Percentiles rank a stretch among this genome's conserved stretches.
phyloP scores from a whole-genome alignment of 2,888 invertebrate genomes.

The Cerceris rybyensis region DNA sequence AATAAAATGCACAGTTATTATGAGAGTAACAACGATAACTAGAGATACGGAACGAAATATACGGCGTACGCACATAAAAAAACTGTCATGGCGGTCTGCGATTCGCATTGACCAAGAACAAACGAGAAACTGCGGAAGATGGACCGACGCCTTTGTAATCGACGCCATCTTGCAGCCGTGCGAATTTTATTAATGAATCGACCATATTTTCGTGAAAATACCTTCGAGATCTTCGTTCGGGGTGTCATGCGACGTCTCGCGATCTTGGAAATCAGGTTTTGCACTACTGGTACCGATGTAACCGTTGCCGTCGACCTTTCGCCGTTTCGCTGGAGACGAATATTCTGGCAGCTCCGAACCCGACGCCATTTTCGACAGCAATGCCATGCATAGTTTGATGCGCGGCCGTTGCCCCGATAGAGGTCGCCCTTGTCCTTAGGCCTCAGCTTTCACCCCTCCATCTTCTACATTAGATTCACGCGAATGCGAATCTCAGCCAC shows the following conservation, averaged over 20 bases:
- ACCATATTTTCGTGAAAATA: constrained; percentile 75
- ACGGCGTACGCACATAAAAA: constrained; percentile 64
- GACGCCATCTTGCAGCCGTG: constrained; percentile 76
- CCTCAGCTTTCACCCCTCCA: constrained; percentile 22
- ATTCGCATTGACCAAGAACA: constrained; percentile 53
- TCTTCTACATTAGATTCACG: constrained; percentile 9
- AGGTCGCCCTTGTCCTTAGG: constrained; percentile 58
- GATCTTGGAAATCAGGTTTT: constrained; percentile 71
- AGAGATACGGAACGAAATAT: constrained; percentile 29
- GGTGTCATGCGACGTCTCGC: constrained; percentile 64
- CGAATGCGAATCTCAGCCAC: background rate
- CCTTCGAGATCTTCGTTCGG: constrained; percentile 77
- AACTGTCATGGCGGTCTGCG: constrained; percentile 76
- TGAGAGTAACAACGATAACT: background rate
- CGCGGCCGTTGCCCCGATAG: constrained; percentile 61
- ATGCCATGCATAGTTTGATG: constrained; percentile 72
- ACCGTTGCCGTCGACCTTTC: constrained; percentile 76
- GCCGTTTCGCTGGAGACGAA: constrained; percentile 80
- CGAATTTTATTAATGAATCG: constrained; percentile 69
- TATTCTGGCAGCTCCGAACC: constrained; percentile 80
- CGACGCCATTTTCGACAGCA: constrained; percentile 82
- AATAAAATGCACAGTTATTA: background rate
- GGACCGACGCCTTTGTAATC: constrained; percentile 68
- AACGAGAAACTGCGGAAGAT: constrained; percentile 60
- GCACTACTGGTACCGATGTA: constrained; percentile 63